A percentile compares a stretch with the other conserved stretches of the same genome.
These are phyloP conservation scores for Calameuta filiformis DNA, from an alignment of 2,888 invertebrate species.

Conservation along the genomic window DNA sequence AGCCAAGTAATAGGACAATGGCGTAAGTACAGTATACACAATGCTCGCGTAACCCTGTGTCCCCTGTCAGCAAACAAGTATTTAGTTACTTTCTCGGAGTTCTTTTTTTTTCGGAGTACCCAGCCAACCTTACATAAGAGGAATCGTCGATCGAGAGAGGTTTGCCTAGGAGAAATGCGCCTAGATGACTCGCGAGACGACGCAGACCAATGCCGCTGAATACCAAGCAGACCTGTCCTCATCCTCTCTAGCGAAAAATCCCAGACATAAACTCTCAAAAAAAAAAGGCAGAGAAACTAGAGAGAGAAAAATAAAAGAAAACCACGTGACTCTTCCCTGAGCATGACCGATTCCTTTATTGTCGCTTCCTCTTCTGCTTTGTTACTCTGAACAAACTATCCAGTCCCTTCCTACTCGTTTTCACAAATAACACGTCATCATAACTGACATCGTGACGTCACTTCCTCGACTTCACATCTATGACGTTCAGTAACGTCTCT, in stretches of 20 bases:
- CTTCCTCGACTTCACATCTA: not conserved
- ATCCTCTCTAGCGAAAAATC: not conserved
- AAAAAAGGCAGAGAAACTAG: not conserved
- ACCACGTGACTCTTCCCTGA: not conserved
- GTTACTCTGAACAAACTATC: not conserved
- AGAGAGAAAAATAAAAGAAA: not conserved
- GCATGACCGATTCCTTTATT: not conserved
- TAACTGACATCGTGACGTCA: not conserved
- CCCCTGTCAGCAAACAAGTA: conserved; percentile 1
- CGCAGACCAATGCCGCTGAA: not conserved
- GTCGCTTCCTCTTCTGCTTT: not conserved
- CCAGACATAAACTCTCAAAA: not conserved
- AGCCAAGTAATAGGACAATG: not conserved
- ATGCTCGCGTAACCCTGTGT: not conserved
- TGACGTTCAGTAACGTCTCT: not conserved
- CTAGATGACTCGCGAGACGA: not conserved
- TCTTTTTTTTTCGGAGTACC: not conserved
- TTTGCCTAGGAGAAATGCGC: conserved; percentile 1
- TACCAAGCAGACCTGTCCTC: not conserved
- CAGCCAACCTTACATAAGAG: not conserved
- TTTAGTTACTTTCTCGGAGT: conserved; percentile 20
- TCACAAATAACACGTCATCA: not conserved
- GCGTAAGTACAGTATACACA: not conserved
- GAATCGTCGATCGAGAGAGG: not conserved
- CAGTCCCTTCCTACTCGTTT: not conserved